These are phyloP conservation scores for Parthenolecanium corni DNA, from an alignment of 2,888 invertebrate genomes.

Conservation along the genomic window DNA sequence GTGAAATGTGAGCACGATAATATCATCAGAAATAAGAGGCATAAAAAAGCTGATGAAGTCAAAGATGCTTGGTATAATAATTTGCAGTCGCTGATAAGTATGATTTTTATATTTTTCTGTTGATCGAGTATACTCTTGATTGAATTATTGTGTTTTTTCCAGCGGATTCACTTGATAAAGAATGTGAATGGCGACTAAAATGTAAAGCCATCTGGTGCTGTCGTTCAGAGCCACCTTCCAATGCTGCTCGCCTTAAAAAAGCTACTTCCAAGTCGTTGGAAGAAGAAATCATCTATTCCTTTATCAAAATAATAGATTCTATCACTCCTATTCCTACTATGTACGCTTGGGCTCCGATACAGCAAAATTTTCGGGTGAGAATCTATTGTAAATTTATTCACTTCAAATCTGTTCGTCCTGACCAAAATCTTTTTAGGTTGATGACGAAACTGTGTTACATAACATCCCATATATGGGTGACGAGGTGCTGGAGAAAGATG, in stretches of 20 bases:
- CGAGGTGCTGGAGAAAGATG: conserved; percentile 88
- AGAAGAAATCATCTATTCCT: conserved; percentile 60
- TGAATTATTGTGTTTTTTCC: background rate
- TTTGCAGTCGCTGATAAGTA: conserved; percentile 54
- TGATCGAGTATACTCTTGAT: background rate
- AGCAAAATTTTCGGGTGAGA: conserved; percentile 82
- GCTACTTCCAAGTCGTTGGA: conserved; percentile 68
- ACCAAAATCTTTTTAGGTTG: conserved; percentile 45
- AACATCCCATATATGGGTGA: conserved; percentile 99
- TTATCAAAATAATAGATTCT: conserved; percentile 72
- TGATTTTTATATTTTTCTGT: conserved; percentile 37
- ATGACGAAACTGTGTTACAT: conserved; percentile 94
- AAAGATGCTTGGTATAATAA: conserved; percentile 81
- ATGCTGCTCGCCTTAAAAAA: conserved; percentile 72
- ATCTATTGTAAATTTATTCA: conserved; percentile 1
- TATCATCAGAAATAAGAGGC: conserved; percentile 73
- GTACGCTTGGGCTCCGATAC: conserved; percentile 96
- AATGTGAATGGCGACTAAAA: conserved; percentile 51
- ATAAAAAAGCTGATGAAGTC: conserved; percentile 82
- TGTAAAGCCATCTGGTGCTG: conserved; percentile 62
- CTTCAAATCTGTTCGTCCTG: background rate
- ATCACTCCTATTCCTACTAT: conserved; percentile 83
- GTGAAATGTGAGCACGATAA: conserved; percentile 83
- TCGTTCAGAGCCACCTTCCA: conserved; percentile 40
- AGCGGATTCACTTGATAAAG: conserved; percentile 36